These are phyloP conservation scores for Glyphotaelius pellucidus DNA, from an alignment of 2,888 invertebrate species.

Conservation along the genomic window DNA sequence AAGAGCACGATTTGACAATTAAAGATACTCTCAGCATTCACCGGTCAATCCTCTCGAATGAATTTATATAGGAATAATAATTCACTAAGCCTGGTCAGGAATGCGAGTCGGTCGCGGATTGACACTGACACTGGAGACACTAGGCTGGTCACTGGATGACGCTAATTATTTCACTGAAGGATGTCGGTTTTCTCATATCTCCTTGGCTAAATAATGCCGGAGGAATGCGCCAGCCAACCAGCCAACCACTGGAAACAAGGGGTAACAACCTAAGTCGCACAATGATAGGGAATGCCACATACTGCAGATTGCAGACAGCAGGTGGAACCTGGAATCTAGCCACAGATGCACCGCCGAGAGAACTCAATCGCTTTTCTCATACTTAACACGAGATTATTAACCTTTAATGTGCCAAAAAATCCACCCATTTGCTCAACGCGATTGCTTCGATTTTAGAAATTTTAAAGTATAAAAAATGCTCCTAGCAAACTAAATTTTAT, in stretches of 20 bases:
- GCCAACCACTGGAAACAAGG: background rate
- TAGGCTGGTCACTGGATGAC: background rate
- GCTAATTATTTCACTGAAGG: conserved; percentile 25
- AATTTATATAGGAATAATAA: conserved; percentile 18
- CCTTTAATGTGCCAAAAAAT: too few relatives aligned
- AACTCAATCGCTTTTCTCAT: background rate
- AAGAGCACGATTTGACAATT: background rate
- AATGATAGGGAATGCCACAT: background rate
- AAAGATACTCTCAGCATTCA: background rate
- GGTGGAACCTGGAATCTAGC: background rate
- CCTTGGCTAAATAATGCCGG: background rate
- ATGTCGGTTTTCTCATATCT: conserved; percentile 7
- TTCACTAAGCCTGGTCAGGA: background rate
- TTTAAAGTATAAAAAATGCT: too few relatives aligned
- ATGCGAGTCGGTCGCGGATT: conserved; percentile 11
- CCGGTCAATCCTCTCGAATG: conserved; percentile 4
- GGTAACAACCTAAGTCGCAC: background rate
- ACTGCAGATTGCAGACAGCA: too few relatives aligned
- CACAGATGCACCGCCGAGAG: background rate
- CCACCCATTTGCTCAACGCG: background rate
- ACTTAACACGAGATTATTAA: background rate
- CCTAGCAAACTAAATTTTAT: too few relatives aligned
- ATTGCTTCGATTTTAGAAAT: too few relatives aligned
- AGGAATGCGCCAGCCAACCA: background rate
- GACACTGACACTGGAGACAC: background rate